Conservation (phyloP, 1,140 invertebrate species). For the Temnothorax longispinosus region DNA sequence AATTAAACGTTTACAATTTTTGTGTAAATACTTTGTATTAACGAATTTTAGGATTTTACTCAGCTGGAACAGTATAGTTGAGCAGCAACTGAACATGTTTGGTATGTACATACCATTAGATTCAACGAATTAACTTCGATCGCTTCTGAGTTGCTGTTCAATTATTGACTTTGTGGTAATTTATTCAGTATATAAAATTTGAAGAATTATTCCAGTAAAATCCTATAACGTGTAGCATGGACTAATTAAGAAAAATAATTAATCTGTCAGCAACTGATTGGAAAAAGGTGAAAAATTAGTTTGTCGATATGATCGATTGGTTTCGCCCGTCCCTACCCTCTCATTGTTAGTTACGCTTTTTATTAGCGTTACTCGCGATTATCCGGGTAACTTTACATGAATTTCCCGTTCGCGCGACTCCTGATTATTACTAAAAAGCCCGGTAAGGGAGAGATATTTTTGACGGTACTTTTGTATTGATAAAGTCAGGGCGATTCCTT, state of each 20-base stretch:
- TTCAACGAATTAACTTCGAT: not conserved
- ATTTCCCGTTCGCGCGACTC: constrained; percentile 54
- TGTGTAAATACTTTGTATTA: not conserved
- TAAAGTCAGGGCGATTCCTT: constrained; percentile 69
- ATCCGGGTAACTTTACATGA: constrained; percentile 39
- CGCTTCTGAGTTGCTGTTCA: not conserved
- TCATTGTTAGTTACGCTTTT: constrained; percentile 22
- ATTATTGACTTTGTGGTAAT: not conserved
- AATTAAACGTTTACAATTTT: not conserved
- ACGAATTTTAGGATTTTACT: not conserved
- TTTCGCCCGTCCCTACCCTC: constrained; percentile 7
- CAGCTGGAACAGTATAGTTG: not conserved
- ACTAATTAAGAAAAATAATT: not conserved
- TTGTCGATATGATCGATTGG: not conserved
- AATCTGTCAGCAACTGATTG: not conserved
- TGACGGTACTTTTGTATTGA: constrained; percentile 77
- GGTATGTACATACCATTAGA: not conserved
- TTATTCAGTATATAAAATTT: not conserved
- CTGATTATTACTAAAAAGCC: constrained; percentile 69
- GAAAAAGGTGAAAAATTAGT: not conserved
- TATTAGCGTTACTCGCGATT: constrained; percentile 37
- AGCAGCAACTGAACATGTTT: not conserved
- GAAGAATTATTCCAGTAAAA: not conserved
- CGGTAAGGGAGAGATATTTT: constrained; percentile 74
- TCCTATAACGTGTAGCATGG: not conserved